Evolutionary conservation across 2,797 vertebrate species (phyloP).

Genomic region (Cryptoblepharus egeriae): DNA sequence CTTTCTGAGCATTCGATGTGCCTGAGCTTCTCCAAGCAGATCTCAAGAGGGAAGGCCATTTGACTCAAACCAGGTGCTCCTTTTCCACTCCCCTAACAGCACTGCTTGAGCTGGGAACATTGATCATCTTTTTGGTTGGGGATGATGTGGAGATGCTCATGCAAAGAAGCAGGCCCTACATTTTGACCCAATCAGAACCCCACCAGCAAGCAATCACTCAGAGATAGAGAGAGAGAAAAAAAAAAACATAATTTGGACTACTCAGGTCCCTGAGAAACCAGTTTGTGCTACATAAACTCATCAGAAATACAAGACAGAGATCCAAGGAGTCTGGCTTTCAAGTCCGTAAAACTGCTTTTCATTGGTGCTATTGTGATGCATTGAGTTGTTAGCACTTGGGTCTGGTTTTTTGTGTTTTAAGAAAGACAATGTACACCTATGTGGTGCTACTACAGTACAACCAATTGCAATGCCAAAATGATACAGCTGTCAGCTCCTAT

Average conservation of each 20-base stretch:
- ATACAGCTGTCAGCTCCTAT: conserved; percentile 31
- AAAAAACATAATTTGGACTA: not conserved
- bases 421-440: conserved; percentile 8
- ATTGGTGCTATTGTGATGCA: conserved; percentile 27
- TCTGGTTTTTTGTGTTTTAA: conserved; percentile 7
- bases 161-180: not conserved
- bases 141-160: not conserved
- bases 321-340: conserved; percentile 40
- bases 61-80: not conserved
- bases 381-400: conserved; percentile 30
- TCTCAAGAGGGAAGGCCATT: not conserved
- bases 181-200: not conserved
- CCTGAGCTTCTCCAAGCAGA: not conserved
- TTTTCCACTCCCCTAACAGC: not conserved
- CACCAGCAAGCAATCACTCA: conserved; percentile 3
- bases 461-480: conserved; percentile 41
- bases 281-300: conserved; percentile 32
- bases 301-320: conserved; percentile 13
- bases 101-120: not conserved
- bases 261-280: conserved; percentile 31
- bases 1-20: not conserved
- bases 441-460: conserved; percentile 40
- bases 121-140: not conserved
- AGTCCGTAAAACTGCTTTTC: not conserved
- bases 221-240: too few species aligned